Evolutionary conservation across 37 sponge, comb jelly and placozoan genomes (phyloP).

Genomic region (Ianthella basta): DNA sequence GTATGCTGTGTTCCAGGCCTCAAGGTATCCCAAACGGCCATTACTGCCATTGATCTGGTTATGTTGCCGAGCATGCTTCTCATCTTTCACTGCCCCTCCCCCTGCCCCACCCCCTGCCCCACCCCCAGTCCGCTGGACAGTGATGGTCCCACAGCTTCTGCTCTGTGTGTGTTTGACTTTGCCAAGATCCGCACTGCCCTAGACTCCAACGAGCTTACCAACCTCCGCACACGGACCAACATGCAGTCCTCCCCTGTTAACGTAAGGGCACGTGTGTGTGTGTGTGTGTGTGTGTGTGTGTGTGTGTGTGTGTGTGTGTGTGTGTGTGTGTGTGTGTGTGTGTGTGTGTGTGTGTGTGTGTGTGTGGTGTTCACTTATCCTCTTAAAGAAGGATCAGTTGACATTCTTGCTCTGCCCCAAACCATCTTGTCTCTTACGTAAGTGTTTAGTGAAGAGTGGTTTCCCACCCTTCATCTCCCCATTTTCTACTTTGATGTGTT

Average conservation of each 20-base stretch:
- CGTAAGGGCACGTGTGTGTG: constrained; percentile 3
- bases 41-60: not conserved
- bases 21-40: constrained; percentile 35
- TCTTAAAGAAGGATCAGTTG: not conserved
- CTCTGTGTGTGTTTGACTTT: constrained; percentile 80
- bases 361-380: not conserved
- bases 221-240: no score
- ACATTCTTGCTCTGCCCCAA: no score
- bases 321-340: constrained; percentile 31
- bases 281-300: constrained; percentile 35
- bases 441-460: not conserved
- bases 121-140: constrained; percentile 37
- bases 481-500: no score
- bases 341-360: constrained; percentile 32
- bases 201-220: not conserved
- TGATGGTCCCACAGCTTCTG: constrained; percentile 81
- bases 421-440: not conserved
- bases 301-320: constrained; percentile 29
- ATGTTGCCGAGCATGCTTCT: not conserved
- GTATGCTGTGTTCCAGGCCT: constrained; percentile 64
- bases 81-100: not conserved
- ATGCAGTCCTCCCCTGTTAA: not conserved
- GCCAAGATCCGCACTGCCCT: constrained; percentile 14
- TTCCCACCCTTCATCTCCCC: not conserved
- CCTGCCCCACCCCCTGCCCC: not conserved